Evolutionary conservation across 2,888 invertebrate genomes (phyloP).

Genomic region (Parelbella ahira): DNA sequence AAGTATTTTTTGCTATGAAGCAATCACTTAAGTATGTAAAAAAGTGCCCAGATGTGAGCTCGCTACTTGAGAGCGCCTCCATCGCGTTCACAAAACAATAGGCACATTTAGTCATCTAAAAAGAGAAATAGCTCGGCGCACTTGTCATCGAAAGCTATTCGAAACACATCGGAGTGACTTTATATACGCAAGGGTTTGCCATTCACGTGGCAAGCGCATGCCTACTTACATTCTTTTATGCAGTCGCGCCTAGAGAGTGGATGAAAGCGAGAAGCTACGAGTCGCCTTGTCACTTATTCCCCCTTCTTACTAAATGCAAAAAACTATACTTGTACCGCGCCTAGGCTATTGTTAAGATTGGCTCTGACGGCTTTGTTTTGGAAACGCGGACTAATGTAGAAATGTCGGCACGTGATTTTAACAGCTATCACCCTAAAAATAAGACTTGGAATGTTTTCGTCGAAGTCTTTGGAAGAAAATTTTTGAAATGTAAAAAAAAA

Average conservation of each 20-base stretch:
- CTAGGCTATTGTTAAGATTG: conserved; percentile 67
- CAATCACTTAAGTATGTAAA: conserved; percentile 35
- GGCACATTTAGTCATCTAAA: conserved; percentile 71
- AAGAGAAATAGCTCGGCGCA: conserved; percentile 65
- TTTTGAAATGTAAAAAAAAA: conserved; percentile 19
- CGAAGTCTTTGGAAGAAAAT: conserved; percentile 4
- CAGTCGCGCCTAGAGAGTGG: conserved; percentile 62
- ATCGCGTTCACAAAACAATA: conserved; percentile 59
- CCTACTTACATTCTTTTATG: conserved; percentile 62
- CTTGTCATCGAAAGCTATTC: conserved; percentile 77
- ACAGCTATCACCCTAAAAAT: conserved; percentile 12
- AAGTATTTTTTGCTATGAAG: conserved; percentile 22
- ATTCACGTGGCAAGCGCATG: conserved; percentile 43
- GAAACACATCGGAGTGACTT: conserved; percentile 63
- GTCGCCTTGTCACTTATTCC: conserved; percentile 58
- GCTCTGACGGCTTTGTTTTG: conserved; percentile 63
- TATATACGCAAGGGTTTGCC: conserved; percentile 50
- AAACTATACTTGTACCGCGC: conserved; percentile 59
- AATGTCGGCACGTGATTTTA: conserved; percentile 29
- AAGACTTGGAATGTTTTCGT: conserved; percentile 13
- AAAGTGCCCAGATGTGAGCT: conserved; percentile 37
- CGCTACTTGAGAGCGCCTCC: conserved; percentile 46
- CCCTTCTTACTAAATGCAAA: conserved; percentile 69
- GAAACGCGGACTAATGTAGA: conserved; percentile 47
- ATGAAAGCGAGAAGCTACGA: conserved; percentile 67